Conservation (phyloP, 1,140 invertebrate genomes). For the Drosophila grimshawi region DNA sequence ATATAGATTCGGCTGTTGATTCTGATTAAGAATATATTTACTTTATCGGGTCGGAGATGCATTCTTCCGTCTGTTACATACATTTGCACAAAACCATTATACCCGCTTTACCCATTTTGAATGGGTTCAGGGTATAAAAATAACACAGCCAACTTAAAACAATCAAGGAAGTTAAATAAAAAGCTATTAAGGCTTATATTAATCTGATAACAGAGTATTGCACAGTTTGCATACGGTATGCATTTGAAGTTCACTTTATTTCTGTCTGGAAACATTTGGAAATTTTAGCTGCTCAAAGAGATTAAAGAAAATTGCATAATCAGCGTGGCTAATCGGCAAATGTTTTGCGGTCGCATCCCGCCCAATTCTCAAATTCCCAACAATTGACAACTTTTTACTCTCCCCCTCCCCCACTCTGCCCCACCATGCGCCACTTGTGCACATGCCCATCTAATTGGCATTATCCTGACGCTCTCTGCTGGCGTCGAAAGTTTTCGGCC, state of each 20-base stretch:
- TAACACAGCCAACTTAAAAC: too few relatives aligned
- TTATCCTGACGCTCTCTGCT: slow-evolving; percentile 42
- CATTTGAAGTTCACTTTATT: not conserved
- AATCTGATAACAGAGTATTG: not conserved
- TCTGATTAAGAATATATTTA: too few relatives aligned
- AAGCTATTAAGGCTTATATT: not conserved
- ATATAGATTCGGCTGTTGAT: too few relatives aligned
- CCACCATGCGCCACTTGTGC: not conserved
- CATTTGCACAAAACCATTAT: too few relatives aligned
- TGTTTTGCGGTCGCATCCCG: slow-evolving; percentile 51
- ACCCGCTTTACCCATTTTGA: too few relatives aligned
- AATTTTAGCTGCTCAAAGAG: slow-evolving; percentile 31
- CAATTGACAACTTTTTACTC: not conserved
- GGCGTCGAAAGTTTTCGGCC: slow-evolving; percentile 33
- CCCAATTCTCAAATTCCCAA: not conserved
- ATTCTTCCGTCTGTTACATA: too few relatives aligned
- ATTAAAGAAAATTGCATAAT: slow-evolving; percentile 73
- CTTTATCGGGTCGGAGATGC: too few relatives aligned
- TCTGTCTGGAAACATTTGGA: not conserved
- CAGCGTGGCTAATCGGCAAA: slow-evolving; percentile 62
- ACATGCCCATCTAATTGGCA: slow-evolving; percentile 68
- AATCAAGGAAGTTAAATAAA: not conserved
- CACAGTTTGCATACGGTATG: not conserved
- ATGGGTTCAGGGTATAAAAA: too few relatives aligned
- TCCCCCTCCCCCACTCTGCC: not conserved